These are phyloP conservation scores for Manis crassicaudata DNA, from an alignment of 2,797 vertebrate species.

Conservation along the genomic window DNA sequence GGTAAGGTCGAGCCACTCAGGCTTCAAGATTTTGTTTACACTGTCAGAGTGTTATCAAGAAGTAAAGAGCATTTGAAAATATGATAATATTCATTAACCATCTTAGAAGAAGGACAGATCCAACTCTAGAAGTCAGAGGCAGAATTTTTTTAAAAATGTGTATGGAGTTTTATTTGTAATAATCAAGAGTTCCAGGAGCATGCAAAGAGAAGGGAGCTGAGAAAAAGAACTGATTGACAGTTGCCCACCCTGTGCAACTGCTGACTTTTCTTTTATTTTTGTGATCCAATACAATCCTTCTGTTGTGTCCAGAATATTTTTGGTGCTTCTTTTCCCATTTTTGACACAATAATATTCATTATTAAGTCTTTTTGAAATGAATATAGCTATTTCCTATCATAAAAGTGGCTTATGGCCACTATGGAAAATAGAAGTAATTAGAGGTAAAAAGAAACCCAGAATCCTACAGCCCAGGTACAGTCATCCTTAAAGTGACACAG, in stretches of 20 bases:
- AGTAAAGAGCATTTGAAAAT: background rate
- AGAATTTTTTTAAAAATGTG: background rate
- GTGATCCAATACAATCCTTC: background rate
- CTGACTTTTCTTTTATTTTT: background rate
- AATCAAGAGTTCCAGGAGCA: background rate
- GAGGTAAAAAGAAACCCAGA: background rate
- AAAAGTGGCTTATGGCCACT: background rate
- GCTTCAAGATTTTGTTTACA: background rate
- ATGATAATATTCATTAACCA: background rate
- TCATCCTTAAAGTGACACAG: background rate
- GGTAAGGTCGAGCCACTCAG: background rate
- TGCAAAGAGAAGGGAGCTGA: background rate
- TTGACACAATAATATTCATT: background rate
- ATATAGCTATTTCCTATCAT: background rate
- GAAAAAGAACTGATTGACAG: background rate
- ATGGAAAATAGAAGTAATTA: constrained; percentile 33
- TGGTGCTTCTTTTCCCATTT: background rate
- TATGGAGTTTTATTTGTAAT: background rate
- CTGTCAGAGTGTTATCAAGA: background rate
- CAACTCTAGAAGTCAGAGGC: background rate
- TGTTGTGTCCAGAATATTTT: background rate
- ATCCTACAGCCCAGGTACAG: background rate
- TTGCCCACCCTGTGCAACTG: background rate
- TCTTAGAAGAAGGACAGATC: background rate
- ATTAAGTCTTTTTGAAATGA: background rate